Evolutionary conservation across 2,113 vertebrate species (phyloP).

Genomic region (Montifringilla adamsi): DNA sequence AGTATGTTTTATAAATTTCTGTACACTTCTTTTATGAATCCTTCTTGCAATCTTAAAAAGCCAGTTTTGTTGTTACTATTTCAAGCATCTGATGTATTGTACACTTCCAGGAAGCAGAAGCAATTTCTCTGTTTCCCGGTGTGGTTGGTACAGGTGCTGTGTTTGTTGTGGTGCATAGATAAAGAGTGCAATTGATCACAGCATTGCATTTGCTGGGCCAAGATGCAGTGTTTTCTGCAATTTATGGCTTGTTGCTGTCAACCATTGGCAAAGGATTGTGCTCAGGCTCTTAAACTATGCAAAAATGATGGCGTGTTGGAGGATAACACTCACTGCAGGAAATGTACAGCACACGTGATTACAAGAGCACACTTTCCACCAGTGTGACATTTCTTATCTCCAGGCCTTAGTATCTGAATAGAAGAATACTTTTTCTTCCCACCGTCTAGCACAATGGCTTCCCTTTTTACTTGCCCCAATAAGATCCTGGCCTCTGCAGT

Average conservation of each 20-base stretch:
- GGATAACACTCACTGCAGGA: neutral
- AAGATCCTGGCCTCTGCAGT: neutral
- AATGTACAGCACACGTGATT: neutral
- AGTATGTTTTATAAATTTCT: neutral
- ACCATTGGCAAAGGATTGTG: neutral
- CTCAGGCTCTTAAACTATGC: conserved; percentile 22
- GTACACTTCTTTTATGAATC: neutral
- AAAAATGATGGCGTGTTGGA: neutral
- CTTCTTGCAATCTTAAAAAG: neutral
- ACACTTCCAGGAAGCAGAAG: conserved; percentile 3
- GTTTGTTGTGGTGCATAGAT: conserved; percentile 4
- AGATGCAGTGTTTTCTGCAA: conserved; percentile 26
- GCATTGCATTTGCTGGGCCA: neutral
- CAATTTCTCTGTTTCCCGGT: neutral
- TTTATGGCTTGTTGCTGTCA: conserved; percentile 42
- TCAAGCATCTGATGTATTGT: neutral
- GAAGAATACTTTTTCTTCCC: neutral
- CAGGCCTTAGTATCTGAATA: neutral
- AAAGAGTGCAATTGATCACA: conserved; percentile 4
- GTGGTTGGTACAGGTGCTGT: conserved; percentile 2
- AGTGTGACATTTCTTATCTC: neutral
- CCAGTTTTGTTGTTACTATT: neutral
- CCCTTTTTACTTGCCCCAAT: neutral
- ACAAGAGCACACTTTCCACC: neutral
- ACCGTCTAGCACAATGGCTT: neutral